A percentile compares a stretch with the other conserved stretches of the same genome.
Conservation (phyloP, 2,888 invertebrate species). For the Cataglyphis rosenhaueri region DNA sequence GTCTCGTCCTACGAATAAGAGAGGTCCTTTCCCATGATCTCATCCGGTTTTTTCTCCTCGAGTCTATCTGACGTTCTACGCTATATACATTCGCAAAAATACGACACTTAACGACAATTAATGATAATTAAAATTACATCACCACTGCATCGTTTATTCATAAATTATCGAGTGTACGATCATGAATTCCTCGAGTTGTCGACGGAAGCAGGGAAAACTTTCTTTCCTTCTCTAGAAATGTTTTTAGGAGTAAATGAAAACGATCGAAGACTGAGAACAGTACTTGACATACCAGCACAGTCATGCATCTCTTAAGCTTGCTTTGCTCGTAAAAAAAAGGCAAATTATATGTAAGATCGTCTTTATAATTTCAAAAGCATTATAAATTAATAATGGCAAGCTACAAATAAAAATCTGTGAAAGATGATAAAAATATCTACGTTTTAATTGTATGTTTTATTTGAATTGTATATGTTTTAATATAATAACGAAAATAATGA, state of each 20-base stretch:
- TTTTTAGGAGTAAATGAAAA: neutral
- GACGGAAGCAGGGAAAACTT: neutral
- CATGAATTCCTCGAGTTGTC: neutral
- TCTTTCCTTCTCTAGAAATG: too few relatives aligned
- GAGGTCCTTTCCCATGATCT: slow-evolving; percentile 38
- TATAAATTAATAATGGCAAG: neutral
- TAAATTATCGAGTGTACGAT: slow-evolving; percentile 18
- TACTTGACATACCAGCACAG: neutral
- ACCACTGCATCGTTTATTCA: neutral
- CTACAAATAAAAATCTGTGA: neutral
- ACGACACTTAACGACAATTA: neutral
- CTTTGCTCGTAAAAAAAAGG: neutral
- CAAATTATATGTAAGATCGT: neutral
- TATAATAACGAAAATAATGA: neutral
- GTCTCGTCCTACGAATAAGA: slow-evolving; percentile 60
- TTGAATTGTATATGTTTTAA: neutral
- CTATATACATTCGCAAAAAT: neutral
- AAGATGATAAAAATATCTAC: neutral
- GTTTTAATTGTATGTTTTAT: neutral
- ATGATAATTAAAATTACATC: slow-evolving; percentile 10
- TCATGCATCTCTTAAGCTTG: neutral
- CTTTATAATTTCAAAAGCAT: neutral
- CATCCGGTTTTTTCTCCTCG: slow-evolving; percentile 1
- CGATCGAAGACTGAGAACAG: neutral
- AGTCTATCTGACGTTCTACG: neutral